Percentiles rank a stretch among this genome's conserved stretches.
Evolutionary conservation across 1,140 invertebrate genomes (phyloP).

Genomic region (Alviniconcha marisindica): DNA sequence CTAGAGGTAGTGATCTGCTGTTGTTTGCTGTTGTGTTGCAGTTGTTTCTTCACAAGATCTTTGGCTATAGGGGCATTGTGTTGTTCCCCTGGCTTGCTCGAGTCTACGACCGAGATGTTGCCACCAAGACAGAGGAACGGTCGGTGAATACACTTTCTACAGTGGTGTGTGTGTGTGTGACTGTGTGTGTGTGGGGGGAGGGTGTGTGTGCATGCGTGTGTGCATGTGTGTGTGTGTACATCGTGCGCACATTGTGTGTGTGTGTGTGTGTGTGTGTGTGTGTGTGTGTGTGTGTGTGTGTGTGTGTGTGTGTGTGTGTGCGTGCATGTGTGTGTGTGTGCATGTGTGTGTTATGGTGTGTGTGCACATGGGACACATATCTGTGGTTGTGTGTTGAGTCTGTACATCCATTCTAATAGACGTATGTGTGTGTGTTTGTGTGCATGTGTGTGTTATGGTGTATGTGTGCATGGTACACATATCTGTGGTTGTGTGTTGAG

Average conservation of each 20-base stretch:
- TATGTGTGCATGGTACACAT: no score
- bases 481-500: no score
- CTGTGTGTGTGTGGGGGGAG: background rate
- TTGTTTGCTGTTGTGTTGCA: slow-evolving; percentile 49
- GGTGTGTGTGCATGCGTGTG: no score
- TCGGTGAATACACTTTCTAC: no score
- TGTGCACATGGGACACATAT: no score
- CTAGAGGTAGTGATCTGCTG: background rate
- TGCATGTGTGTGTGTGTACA: no score
- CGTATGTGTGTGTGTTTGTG: no score
- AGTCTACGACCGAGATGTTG: slow-evolving; percentile 94
- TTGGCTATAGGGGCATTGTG: slow-evolving; percentile 96
- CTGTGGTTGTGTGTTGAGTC: no score
- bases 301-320: background rate
- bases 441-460: no score
- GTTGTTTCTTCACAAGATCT: slow-evolving; percentile 95
- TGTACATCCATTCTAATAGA: no score
- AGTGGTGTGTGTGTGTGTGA: background rate
- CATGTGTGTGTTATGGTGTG: no score
- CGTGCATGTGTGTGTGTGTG: no score
- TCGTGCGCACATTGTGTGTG: background rate
- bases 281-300: background rate
- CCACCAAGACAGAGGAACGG: slow-evolving; percentile 75
- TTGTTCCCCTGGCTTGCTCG: slow-evolving; percentile 96
- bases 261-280: background rate